Evolutionary conservation across 2,888 invertebrate species (phyloP), one percentile per base, ranked within the genome.

Genomic region (Odontocerum albicorne): DNA sequence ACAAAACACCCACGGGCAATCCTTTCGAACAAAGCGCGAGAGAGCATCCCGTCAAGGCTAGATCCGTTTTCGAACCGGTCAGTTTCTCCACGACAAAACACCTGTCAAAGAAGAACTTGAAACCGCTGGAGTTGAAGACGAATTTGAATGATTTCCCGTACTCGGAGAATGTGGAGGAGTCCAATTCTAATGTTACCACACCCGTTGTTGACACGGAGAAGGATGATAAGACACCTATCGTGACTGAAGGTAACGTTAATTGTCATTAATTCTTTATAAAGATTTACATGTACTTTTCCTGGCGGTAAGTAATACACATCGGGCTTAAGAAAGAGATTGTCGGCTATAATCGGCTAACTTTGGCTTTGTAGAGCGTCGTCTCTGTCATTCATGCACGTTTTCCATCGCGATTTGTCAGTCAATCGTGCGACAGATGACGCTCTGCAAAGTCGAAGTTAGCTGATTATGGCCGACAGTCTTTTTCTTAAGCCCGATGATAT

Each of bases 81-180:
- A 33, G 10, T 62, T 36, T 64, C 64, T 2, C 50, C 1, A 65
- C 68, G 21, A 62, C 65, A 1, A 64, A 70, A 62, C 72, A 72
- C 12, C 62, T 73, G 4, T 71, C 74, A 13, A 75, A 74, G 66
- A 68, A 70, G 63, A 77, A 72, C 64, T 69, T 82, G 35, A 79
- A 81, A 66, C 81, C 81, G 0, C 63, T 82, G 51, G 82, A 83
- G 56, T 66, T 82, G 52, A 81, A 79, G 67, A 75, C 74, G 1
- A 75, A 77, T 69, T 63, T 82, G 69, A 72, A 75, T 66, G 56
- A 57, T 44, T 59, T 52, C 45, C 40, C 46, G 10, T 55, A 59
- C 39, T 56, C 60, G 22, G 44, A 50, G n/a, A 35, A 57, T n/a
- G 21, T 40, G 1, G 49, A 57, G 22, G 57, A 58, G 15, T 38